Evolutionary conservation across 2,797 vertebrate genomes (phyloP), one percentile per base, ranked within the genome.

Genomic region (Chiroxiphia lanceolata): DNA sequence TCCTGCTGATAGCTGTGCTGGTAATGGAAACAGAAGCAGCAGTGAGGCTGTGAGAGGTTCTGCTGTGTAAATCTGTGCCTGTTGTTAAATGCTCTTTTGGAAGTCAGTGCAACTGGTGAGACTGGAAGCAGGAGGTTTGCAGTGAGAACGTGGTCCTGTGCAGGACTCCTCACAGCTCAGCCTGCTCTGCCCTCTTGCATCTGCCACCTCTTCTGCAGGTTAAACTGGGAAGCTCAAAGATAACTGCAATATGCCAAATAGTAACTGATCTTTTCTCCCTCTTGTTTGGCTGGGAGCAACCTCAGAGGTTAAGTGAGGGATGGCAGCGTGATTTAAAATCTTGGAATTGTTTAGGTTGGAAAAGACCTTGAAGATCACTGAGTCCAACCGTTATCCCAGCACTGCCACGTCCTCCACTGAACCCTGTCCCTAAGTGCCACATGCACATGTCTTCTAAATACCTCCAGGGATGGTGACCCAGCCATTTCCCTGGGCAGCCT

Each of bases 291-390:
- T 38, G 38, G 38, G 38, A 38, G 38, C 38, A 38, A 38, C 56
- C 19, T 67, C 2, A 2, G 56, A 21, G 17, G 22, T 48, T 64
- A 51, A 45, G 15, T 15, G 2, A 40, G 25, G 4, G n/a, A 48
- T 26, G 33, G 13, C 42, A 77, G 23, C 11, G 6, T 40, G n/a
- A 12, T 68, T 81, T 54, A 12, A 34, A 34, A 21, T 10, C 25
- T 45, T 26, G 26, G 29, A 22, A 40, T 16, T 26, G 22, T 34
- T 82, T 13, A 8, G 14, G 11, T 11, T 68, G 40, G 40, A 54
- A 19, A 54, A 40, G 12, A 31, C 10, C 16, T 31, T 34, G 9
- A 7, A 13, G 25, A 13, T 31, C 54, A 40, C 38, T 0, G 1
- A 53, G 61, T 13, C 38, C 21, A 22, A 1, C 5, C 3, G 3